Conservation (phyloP, 2,113 vertebrate genomes). For the Eidolon helvum region DNA sequence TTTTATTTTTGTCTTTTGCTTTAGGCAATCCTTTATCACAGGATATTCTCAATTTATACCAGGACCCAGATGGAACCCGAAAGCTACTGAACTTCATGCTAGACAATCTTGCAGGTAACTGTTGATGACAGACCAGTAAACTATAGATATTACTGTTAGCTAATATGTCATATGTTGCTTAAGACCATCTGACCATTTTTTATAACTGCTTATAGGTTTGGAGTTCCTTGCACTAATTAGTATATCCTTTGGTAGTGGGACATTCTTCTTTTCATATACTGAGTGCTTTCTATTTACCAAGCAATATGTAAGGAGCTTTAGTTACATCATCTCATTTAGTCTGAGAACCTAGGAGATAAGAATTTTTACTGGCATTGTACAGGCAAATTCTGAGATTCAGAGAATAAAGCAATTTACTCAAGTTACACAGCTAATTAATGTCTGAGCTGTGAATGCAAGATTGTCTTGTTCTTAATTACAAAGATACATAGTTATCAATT, state of each 20-base stretch:
- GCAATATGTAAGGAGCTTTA: background rate
- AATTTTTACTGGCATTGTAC: background rate
- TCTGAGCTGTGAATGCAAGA: background rate
- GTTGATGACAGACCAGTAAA: slow-evolving; percentile 37
- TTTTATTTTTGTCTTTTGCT: slow-evolving; percentile 67
- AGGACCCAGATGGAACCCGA: slow-evolving; percentile 97
- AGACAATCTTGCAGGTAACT: slow-evolving; percentile 97
- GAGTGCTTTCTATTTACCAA: slow-evolving; percentile 33
- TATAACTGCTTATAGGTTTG: background rate
- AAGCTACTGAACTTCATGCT: slow-evolving; percentile 99
- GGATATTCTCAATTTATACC: slow-evolving; percentile 98
- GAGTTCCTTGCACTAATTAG: background rate
- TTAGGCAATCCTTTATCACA: slow-evolving; percentile 99
- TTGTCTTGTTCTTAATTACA: background rate
- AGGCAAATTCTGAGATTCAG: background rate
- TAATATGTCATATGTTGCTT: background rate
- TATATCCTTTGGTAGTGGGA: background rate
- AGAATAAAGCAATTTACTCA: slow-evolving; percentile 12
- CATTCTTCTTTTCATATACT: background rate
- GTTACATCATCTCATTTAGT: background rate
- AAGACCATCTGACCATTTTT: background rate
- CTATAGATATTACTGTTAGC: background rate
- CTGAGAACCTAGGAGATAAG: background rate
- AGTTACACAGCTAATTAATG: background rate
- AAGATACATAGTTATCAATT: background rate